phyloP scores from a whole-genome alignment of 2,888 invertebrate genomes.

The Meiosimyza decipiens region DNA sequence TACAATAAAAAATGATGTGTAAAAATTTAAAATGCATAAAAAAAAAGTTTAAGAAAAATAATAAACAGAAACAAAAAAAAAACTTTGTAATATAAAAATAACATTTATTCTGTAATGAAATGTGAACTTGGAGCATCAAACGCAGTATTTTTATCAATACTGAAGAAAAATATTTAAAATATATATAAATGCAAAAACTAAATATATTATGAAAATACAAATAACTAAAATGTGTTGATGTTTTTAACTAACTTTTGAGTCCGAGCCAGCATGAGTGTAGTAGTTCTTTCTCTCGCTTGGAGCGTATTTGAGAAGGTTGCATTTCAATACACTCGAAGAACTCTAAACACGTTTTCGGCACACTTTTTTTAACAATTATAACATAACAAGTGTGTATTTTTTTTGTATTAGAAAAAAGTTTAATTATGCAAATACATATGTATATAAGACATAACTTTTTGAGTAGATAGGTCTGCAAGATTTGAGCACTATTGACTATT shows the following conservation, averaged over 20 bases:
- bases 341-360: too few species aligned
- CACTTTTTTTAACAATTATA: too few species aligned
- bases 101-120: constrained; percentile 53
- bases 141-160: constrained; percentile 66
- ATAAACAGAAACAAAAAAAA: constrained; percentile 19
- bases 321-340: too few species aligned
- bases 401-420: too few species aligned
- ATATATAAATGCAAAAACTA: constrained; percentile 41
- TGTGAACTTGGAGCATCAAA: constrained; percentile 66
- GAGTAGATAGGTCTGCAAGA: too few species aligned
- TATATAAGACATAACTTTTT: too few species aligned
- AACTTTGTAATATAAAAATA: constrained; percentile 32
- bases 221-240: constrained; percentile 3
- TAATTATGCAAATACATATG: too few species aligned
- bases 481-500: too few species aligned
- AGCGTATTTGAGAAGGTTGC: too few species aligned
- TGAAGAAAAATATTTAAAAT: constrained; percentile 43
- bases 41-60: constrained; percentile 9
- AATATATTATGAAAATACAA: constrained; percentile 42
- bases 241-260: background rate
- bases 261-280: background rate
- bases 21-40: constrained; percentile 38
- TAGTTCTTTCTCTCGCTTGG: too few species aligned
- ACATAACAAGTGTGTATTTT: too few species aligned
- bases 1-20: constrained; percentile 43